Evolutionary conservation across 1,140 invertebrate genomes (phyloP), one percentile per base, ranked within the genome.

Genomic region (Drosophila takahashii): DNA sequence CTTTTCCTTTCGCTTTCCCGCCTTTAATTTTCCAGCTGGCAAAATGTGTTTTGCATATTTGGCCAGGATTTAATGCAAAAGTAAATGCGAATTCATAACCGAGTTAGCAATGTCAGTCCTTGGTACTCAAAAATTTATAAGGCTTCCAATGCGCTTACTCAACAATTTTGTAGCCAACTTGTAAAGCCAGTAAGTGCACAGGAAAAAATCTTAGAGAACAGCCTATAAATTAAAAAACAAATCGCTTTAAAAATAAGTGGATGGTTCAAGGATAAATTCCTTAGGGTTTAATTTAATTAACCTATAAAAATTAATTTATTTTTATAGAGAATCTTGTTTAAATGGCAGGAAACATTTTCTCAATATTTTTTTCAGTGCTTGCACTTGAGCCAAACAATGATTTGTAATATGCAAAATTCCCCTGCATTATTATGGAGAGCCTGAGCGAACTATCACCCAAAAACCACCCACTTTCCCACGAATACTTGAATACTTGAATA

Each of bases 41-140:
- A 67, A 77, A 77, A 85, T 86, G 50, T 74, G 52, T 75, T 87
- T 71, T 34, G 70, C 83, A 83, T 79, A 76, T 83, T 86, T 79
- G 26, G 64, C 36, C 47, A 58, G 81, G 62, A 50, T 59, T 76
- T 59, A 67, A 59, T 59, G 73, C 72, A 59, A 37, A 51, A 53
- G 58, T 61, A 79, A 79, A 74, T 69, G 48, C 45, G 37, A 73
- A 61, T 45, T 47, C 45, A 60, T 57, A 56, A 52, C 59, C 32
- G 51, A 29, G 36, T 50, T 64, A 50, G 15, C 42, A 34, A 65
- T 51, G 50, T 37, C 45, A 36, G 29, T 32, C 16, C 9, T 26
- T 37, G 44, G 0, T 18, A 15, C 26, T 57, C 9, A n/a, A 58
- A 39, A 65, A 57, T 57, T 39, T 74, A 75, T 65, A 48, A 22